Base-by-base conservation (phyloP, 1,140 invertebrate species). In the Grapholita molesta region DNA sequence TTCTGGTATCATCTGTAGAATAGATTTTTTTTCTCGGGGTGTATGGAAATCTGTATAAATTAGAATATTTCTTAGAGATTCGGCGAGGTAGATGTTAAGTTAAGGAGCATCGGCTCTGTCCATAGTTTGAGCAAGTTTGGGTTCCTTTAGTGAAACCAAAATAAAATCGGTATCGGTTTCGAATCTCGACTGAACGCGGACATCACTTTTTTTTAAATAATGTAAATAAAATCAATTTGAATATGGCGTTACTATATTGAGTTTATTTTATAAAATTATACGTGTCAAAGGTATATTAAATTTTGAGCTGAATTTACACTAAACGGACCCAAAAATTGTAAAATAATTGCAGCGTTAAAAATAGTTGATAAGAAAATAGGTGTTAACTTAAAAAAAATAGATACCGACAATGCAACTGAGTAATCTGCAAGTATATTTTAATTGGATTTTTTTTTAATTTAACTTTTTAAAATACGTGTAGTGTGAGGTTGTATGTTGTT, bases 11-110 rank as follows among this genome's bases (percentile, higher is more conserved):
- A 79, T 81, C 70, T 74, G 61, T 83, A 86, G 83, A 9, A 80
- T 87, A 87, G 79, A 70, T 66, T 79, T 78, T 80, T 82, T 82
- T 86, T 84, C 70, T 86, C 74, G 78, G 82, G 84, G 88, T 90
- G 85, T 88, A 86, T 83, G 85, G 85, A 90, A 84, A 84, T 82
- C 69, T 89, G 87, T 88, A 89, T 84, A 88, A 87, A 88, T 79
- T 90, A 87, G 84, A 78, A 79, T 88, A 86, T 85, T 86, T 83
- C 76, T 76, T 86, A 86, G 80, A 80, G 78, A 85, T 86, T 75
- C 74, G 82, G 82, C 82, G 79, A 80, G 81, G 79, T 88, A 86
- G 83, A 53, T 67, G 64, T 78, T 86, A 89, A 87, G 83, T 84
- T 77, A 64, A n/a, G 83, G 78, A 79, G 79, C 55, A 25, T 65